Evolutionary conservation across 2,797 vertebrate genomes (phyloP), one percentile per base, ranked within the genome.

Genomic region (Clamator glandarius): DNA sequence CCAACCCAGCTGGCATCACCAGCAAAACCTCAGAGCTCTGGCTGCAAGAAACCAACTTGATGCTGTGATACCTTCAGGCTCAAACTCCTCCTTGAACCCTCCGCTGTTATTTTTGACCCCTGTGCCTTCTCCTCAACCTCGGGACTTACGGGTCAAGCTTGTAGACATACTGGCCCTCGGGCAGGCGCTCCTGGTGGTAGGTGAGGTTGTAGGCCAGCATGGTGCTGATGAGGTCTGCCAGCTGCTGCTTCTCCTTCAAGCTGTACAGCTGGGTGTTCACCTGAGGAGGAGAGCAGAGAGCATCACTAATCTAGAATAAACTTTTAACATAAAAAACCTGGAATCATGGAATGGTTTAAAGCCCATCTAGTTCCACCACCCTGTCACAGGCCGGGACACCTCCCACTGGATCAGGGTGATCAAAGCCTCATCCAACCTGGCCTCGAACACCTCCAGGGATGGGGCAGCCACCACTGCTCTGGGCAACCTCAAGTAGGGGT

Each of bases 261-360:
- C 99, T 99, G 97, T 99, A 99, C 58, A 99, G 98, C 97, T 99
- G 99, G 0, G 99, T 98, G 94, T 99, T 99, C 95, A 99, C 99
- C 99, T 99, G 97, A 4, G 92, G 36, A 44, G 97, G 8, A 93
- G 17, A 69, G 62, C 12, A 0, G 2, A 62, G 25, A 86, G 79
- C 76, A 51, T 73, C 87, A 41, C 58, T 31, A 8, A 66, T 4
- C 52, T 29, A 3, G 1, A 50, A 19, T 1, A 8, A 5, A 23
- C 13, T 44, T 3, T 11, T 26, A 41, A 26, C n/a, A 25, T 5
- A 29, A 55, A 68, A 39, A 25, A 4, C 11, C 10, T 46, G 21
- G 46, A 46, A 23, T 46, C 46, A 46, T 21, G 20, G 46, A 46
- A 21, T 46, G 46, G 16, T 9, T 46, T 21, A 46, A 44, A 46